A percentile compares a stretch with the other conserved stretches of the same genome.
Conservation (phyloP, 1,140 invertebrate species). For the Psilanteris sp. region DNA sequence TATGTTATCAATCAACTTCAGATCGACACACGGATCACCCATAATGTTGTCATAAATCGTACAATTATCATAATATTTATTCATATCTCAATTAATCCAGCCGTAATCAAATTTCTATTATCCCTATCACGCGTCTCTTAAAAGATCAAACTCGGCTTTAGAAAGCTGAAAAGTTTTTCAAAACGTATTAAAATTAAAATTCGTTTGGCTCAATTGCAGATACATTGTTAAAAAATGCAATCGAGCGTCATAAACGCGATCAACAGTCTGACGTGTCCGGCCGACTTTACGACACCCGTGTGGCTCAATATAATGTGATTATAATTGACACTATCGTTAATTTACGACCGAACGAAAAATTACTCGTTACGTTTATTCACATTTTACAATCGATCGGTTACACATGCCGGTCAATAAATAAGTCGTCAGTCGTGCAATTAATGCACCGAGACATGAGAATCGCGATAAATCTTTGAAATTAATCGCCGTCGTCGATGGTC, state of each 20-base stretch:
- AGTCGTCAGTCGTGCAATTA: slow-evolving; percentile 44
- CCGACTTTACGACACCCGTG: slow-evolving; percentile 7
- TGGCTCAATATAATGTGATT: slow-evolving; percentile 26
- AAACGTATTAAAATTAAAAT: too few relatives aligned
- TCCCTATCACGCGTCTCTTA: too few relatives aligned
- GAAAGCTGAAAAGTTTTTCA: too few relatives aligned
- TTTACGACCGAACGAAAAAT: slow-evolving; percentile 40
- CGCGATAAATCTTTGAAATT: slow-evolving; percentile 39
- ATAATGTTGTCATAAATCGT: too few relatives aligned
- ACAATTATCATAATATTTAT: too few relatives aligned
- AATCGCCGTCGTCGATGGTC: slow-evolving; percentile 26
- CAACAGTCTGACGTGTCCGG: background rate
- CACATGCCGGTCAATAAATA: slow-evolving; percentile 40
- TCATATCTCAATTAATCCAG: too few relatives aligned
- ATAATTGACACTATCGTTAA: slow-evolving; percentile 49
- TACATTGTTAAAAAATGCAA: too few relatives aligned
- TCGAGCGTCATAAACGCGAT: background rate
- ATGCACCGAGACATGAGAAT: slow-evolving; percentile 18
- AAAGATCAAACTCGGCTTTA: too few relatives aligned
- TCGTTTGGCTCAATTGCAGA: too few relatives aligned
- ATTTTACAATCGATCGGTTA: slow-evolving; percentile 52
- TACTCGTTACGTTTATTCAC: slow-evolving; percentile 45
- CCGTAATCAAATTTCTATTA: too few relatives aligned
- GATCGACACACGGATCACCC: too few relatives aligned
- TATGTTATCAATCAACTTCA: too few relatives aligned